Evolutionary conservation across 2,113 vertebrate genomes (phyloP).

Genomic region (Oreochromis tanganicae): DNA sequence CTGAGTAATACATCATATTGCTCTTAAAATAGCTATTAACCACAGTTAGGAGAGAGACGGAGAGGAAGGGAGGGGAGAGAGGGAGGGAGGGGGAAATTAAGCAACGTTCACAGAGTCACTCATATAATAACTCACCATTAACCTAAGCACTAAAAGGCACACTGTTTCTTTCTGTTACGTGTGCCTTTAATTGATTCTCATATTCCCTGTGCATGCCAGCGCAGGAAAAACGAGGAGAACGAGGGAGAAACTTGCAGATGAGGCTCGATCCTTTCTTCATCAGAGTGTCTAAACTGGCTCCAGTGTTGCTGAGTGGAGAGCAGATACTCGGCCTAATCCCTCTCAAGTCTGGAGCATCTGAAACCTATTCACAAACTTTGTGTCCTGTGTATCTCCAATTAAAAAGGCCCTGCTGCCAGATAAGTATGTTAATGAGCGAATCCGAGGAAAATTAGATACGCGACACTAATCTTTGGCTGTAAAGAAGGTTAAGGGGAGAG

Average conservation of each 20-base stretch:
- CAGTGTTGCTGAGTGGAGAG: conserved; percentile 10
- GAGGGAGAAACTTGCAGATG: conserved; percentile 33
- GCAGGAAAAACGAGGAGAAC: neutral
- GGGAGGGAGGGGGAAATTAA: conserved; percentile 48
- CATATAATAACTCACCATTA: conserved; percentile 70
- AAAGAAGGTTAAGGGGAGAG: conserved; percentile 43
- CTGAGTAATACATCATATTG: conserved; percentile 69
- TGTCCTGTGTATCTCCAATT: conserved; percentile 66
- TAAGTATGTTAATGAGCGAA: conserved; percentile 62
- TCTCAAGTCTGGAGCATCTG: conserved; percentile 53
- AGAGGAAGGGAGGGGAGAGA: neutral
- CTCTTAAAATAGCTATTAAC: conserved; percentile 71
- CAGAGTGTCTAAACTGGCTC: neutral
- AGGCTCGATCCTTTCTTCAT: conserved; percentile 6
- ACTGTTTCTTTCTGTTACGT: conserved; percentile 43
- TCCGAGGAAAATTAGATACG: conserved; percentile 51
- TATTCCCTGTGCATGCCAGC: conserved; percentile 27
- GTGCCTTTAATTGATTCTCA: conserved; percentile 63
- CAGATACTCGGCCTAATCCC: conserved; percentile 54
- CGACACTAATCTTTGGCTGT: conserved; percentile 53
- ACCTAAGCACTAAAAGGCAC: conserved; percentile 57
- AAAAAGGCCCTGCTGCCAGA: conserved; percentile 51
- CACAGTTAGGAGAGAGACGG: conserved; percentile 34
- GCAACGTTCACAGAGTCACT: conserved; percentile 57
- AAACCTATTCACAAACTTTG: conserved; percentile 56